These are phyloP conservation scores for Syngnathus typhle DNA, from an alignment of 2,113 vertebrate species.

Conservation along the genomic window DNA sequence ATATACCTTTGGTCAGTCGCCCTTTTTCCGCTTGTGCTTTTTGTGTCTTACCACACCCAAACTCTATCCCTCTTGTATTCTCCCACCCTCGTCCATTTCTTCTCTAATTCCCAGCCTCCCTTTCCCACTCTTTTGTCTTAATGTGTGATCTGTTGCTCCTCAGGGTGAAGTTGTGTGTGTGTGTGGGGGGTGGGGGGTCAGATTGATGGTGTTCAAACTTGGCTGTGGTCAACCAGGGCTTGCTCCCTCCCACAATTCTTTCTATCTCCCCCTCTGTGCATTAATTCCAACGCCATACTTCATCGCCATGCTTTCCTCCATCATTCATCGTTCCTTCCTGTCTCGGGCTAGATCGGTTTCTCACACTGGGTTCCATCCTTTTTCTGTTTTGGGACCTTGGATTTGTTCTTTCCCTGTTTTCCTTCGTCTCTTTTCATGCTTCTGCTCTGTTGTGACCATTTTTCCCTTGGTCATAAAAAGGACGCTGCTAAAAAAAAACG, in stretches of 20 bases:
- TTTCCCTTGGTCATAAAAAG: constrained; percentile 9
- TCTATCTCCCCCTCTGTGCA: constrained; percentile 24
- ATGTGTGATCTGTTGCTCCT: constrained; percentile 52
- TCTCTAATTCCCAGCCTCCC: constrained; percentile 13
- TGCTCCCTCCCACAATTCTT: constrained; percentile 30
- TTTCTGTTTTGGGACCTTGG: constrained; percentile 9
- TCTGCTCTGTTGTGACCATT: constrained; percentile 3
- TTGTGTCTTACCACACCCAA: constrained; percentile 7
- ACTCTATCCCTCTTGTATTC: constrained; percentile 1
- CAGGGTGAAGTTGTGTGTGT: constrained; percentile 39
- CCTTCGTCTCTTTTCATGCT: background rate
- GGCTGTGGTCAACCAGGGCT: constrained; percentile 34
- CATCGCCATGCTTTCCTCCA: constrained; percentile 23
- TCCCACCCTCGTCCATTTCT: constrained; percentile 7
- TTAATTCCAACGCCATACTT: constrained; percentile 20
- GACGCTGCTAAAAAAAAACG: no score
- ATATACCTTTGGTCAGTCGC: background rate
- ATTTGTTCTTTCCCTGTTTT: constrained; percentile 24
- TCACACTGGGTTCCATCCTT: constrained; percentile 9
- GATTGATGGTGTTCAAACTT: constrained; percentile 43
- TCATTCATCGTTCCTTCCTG: constrained; percentile 18
- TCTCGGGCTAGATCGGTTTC: constrained; percentile 17
- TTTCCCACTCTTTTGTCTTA: constrained; percentile 27
- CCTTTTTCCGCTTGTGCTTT: background rate
- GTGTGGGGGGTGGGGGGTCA: constrained; percentile 9